Evolutionary conservation across 2,888 invertebrate species (phyloP), one percentile per base, ranked within the genome.

Genomic region (Cheilosia urbana): DNA sequence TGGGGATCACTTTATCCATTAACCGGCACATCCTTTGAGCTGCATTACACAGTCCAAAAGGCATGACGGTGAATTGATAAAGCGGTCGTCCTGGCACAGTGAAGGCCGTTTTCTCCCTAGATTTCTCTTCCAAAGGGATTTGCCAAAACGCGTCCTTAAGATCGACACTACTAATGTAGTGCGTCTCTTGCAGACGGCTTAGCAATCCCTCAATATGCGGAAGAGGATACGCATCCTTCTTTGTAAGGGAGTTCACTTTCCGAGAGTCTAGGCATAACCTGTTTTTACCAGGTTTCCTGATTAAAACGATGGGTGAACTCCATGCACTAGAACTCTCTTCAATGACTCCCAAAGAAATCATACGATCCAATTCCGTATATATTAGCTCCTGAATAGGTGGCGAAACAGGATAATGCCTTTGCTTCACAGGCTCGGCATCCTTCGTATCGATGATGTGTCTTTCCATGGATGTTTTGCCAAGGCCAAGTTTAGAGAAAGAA

Each of bases 311-410:
- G 0, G 68, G 69, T 7, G 58, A 58, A 21, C 58, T 57, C 69
- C 69, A 58, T 19, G 58, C 24, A 24, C 57, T 57, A 4, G 27
- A 21, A 47, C 69, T 69, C 6, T 34, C 47, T n/a, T 69, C 69
- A 13, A 58, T 69, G 15, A 69, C 69, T 1, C 58, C 69, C 7
- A 69, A 47, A 24, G 45, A 19, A 13, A 69, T 13, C 47, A 58
- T 69, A 6, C 68, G 42, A n/a, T 69, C 57, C 3, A 69, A 30
- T 47, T 69, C 68, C 30, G 11, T 7, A 19, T 21, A 27, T 2
- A 69, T 58, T 3, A 69, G 6, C 0, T 58, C 15, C n/a, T 47
- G 58, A 7, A 49, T 58, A 2, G 69, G 17, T 5, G 30, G 69
- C 4, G 57, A 69, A 1, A 68, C n/a, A n/a, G n/a, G n/a, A n/a